Conservation (phyloP, 1,140 invertebrate genomes). For the Ooceraea biroi region DNA sequence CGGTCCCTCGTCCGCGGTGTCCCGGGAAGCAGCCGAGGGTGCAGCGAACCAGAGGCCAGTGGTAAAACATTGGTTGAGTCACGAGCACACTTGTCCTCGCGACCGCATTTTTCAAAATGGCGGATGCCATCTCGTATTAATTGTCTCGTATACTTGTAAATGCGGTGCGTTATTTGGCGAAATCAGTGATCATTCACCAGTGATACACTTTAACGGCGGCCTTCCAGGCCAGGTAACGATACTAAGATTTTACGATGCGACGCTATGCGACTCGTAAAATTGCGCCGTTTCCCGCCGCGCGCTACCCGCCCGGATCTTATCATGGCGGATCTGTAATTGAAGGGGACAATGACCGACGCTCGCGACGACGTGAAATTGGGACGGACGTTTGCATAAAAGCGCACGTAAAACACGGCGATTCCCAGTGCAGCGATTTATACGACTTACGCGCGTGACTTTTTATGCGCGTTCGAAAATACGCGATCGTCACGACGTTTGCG, state of each 20-base stretch:
- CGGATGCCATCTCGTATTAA: neutral
- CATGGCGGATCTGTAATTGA: constrained; percentile 36
- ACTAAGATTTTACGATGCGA: constrained; percentile 42
- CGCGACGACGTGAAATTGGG: constrained; percentile 39
- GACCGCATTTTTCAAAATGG: neutral
- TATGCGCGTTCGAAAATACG: constrained; percentile 3
- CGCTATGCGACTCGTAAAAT: constrained; percentile 49
- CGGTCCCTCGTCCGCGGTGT: neutral
- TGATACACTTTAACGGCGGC: constrained; percentile 36
- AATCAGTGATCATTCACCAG: constrained; percentile 8
- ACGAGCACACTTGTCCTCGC: constrained; percentile 6
- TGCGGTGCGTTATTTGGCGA: neutral
- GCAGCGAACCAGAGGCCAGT: neutral
- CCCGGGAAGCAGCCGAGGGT: neutral
- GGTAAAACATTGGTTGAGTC: constrained; percentile 5
- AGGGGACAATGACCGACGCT: constrained; percentile 35
- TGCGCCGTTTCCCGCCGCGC: constrained; percentile 21
- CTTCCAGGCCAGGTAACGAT: constrained; percentile 22
- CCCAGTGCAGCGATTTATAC: neutral
- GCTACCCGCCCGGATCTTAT: constrained; percentile 29
- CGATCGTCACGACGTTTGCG: neutral
- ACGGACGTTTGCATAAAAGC: constrained; percentile 1
- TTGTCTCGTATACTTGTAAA: neutral
- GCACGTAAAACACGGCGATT: constrained; percentile 10
- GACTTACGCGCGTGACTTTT: neutral